Base-by-base conservation (phyloP, 2,888 invertebrate species). In the Pseudococcus viburni region DNA sequence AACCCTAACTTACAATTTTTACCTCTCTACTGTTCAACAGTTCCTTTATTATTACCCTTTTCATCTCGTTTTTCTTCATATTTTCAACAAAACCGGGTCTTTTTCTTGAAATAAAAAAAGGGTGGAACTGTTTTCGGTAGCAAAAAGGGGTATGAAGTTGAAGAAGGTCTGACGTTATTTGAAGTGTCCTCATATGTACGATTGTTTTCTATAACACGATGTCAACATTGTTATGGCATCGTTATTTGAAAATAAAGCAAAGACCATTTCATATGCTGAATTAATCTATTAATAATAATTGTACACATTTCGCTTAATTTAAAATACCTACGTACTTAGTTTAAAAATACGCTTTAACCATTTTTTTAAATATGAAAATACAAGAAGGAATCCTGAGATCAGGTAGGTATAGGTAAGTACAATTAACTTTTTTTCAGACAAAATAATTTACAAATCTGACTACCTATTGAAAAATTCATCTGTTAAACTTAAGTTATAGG, bases 1-100 rank as follows among this genome's bases (percentile, higher is more conserved):
- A 86, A 86, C 86, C 86, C 86, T 86, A 86, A 73, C 86, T 86
- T 73, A 46, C 73, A 86, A 33, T 68, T 86, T 86, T 48, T 86
- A 86, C 86, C 86, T 64, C 59, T 86, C 64, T 42, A 86, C 86
- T 64, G 68, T 64, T 86, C 86, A 86, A 86, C 68, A 86, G 86
- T 86, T 86, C 86, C 73, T 86, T 86, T 86, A 86, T 86, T 86
- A 73, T 26, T 33, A 22, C 46, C 73, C 68, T 39, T 86, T 68
- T 68, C 64, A 59, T 64, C n/a, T 85, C 51, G 48, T 55, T 59
- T 59, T 59, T 84, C 26, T 84, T 55, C 48, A 48, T 48, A 48
- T 51, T 84, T 33, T 73, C 68, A 33, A 73, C 68, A 12, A 33
- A 73, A 33, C 68, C 12, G 68, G 68, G 33, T 73, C 68, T 73